A percentile compares a stretch with the other conserved stretches of the same genome.
Conservation (phyloP, 2,888 invertebrate species). For the Rhodophaea formosa region DNA sequence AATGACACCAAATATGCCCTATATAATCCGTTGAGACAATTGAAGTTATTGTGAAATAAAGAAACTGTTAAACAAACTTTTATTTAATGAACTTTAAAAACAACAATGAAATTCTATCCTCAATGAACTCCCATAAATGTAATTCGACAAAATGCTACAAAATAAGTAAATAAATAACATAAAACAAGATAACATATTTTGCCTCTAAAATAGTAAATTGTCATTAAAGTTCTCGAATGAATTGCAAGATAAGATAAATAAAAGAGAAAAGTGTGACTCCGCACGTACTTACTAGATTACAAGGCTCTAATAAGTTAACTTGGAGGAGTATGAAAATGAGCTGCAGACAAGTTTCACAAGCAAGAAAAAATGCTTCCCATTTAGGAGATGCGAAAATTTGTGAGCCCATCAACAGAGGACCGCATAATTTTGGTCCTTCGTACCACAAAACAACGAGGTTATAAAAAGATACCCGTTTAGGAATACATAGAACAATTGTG, state of each 20-base stretch:
- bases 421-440: slow-evolving; percentile 29
- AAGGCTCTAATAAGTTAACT: slow-evolving; percentile 16
- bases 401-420: slow-evolving; percentile 32
- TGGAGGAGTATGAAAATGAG: slow-evolving; percentile 23
- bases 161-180: too few relatives aligned
- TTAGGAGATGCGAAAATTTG: slow-evolving; percentile 33
- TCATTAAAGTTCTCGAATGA: too few relatives aligned
- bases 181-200: too few relatives aligned
- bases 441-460: background rate
- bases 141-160: too few relatives aligned
- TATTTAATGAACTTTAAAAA: too few relatives aligned
- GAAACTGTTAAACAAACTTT: too few relatives aligned
- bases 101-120: too few relatives aligned
- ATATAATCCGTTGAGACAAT: too few relatives aligned
- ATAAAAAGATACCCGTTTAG: background rate
- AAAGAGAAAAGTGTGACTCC: background rate
- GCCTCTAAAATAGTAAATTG: too few relatives aligned
- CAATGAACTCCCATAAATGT: too few relatives aligned
- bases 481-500: background rate
- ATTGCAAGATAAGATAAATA: background rate
- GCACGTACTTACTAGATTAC: slow-evolving; percentile 7
- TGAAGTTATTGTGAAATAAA: too few relatives aligned
- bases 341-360: slow-evolving; percentile 22
- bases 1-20: too few relatives aligned
- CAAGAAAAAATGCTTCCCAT: slow-evolving; percentile 33